Evolutionary conservation across 2,797 vertebrate species (phyloP).

Genomic region (Mus spretus): DNA sequence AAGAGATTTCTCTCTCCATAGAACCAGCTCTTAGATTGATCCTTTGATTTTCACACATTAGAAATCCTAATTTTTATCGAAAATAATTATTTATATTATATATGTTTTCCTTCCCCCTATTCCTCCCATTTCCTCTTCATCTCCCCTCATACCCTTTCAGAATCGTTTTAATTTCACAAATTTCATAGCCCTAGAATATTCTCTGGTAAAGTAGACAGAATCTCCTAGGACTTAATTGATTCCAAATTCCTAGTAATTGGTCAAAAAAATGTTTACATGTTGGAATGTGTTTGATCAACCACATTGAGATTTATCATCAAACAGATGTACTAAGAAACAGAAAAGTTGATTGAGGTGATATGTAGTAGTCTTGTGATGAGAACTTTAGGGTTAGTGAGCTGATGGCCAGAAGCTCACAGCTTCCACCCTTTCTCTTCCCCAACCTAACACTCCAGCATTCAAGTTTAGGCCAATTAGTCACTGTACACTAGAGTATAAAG

Average conservation of each 20-base stretch:
- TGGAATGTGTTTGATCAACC: constrained; percentile 1
- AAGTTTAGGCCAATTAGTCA: constrained; percentile 26
- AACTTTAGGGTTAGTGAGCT: background rate
- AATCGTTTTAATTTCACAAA: background rate
- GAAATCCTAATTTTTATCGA: background rate
- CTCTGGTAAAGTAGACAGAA: background rate
- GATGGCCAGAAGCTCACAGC: background rate
- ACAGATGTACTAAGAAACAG: background rate
- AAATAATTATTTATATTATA: background rate
- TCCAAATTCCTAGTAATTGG: background rate
- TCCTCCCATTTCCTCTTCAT: background rate
- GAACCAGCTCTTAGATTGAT: background rate
- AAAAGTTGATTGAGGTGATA: background rate
- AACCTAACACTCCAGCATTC: background rate
- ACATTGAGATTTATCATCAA: background rate
- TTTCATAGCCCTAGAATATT: background rate
- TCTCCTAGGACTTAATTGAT: background rate
- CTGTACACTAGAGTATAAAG: background rate
- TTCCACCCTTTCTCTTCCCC: background rate
- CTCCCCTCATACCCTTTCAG: background rate
- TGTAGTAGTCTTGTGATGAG: background rate
- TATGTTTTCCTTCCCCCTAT: background rate
- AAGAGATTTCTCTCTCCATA: background rate
- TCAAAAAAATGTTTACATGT: background rate
- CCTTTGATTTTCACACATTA: background rate